A percentile compares a stretch with the other conserved stretches of the same genome.
Conservation (phyloP, 2,113 vertebrate genomes). For the Ptyas mucosa region DNA sequence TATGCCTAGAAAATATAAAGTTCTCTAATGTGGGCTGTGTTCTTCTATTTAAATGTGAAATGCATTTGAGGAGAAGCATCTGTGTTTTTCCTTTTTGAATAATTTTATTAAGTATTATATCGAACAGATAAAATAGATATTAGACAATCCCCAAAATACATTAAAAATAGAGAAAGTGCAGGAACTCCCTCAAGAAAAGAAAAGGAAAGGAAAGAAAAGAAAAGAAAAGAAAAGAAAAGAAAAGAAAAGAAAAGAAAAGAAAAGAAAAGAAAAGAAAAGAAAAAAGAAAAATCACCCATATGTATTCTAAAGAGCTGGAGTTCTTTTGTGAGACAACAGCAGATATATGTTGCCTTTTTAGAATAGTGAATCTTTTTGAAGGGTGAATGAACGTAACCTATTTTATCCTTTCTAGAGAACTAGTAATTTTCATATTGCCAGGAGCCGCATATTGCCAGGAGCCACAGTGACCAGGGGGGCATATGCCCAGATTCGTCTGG, state of each 20-base stretch:
- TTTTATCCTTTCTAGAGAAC: background rate
- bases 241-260: too few species aligned
- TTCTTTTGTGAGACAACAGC: background rate
- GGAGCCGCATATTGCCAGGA: too few species aligned
- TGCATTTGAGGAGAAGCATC: background rate
- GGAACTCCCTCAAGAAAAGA: background rate
- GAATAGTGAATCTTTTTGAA: background rate
- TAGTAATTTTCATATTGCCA: background rate
- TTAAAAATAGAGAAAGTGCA: background rate
- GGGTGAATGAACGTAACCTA: background rate
- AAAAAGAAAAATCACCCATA: background rate
- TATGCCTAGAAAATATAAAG: background rate
- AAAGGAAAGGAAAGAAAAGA: too few species aligned
- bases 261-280: too few species aligned
- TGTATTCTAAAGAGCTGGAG: background rate
- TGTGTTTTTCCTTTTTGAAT: background rate
- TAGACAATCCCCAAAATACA: background rate
- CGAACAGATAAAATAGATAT: background rate
- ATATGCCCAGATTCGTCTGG: too few species aligned
- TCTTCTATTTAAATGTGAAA: background rate
- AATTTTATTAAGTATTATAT: background rate
- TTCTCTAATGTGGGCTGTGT: conserved; percentile 9
- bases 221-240: too few species aligned
- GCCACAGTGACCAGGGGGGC: too few species aligned
- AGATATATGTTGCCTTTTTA: background rate